A percentile compares a stretch with the other conserved stretches of the same genome.
Conservation (phyloP, 2,797 vertebrate species). For the Gallirallus australis region DNA sequence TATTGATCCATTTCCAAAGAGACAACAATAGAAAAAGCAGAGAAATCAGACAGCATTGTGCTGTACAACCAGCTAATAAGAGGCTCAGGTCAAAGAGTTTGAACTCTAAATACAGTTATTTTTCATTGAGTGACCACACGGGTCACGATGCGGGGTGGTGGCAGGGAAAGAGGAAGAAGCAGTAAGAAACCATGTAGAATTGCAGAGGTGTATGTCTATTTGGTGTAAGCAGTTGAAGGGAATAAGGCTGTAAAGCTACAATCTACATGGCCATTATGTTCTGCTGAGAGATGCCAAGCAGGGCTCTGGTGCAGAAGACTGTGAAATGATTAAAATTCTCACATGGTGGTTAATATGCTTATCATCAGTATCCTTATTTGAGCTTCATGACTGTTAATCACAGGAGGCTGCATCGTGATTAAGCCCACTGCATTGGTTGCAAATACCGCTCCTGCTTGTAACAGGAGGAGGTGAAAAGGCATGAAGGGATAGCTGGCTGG, state of each 20-base stretch:
- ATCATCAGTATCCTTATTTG: not conserved
- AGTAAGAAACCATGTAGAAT: not conserved
- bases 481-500: not conserved
- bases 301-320: not conserved
- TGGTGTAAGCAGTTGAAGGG: not conserved
- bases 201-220: not conserved
- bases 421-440: not conserved
- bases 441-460: not conserved
- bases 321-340: constrained; percentile 7
- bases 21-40: not conserved
- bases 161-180: not conserved
- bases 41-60: not conserved
- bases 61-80: not conserved
- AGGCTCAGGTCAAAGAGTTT: not conserved
- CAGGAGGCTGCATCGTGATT: not conserved
- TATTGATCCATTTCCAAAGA: not conserved
- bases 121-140: not conserved
- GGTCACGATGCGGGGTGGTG: not conserved
- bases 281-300: not conserved
- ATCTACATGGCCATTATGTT: not conserved
- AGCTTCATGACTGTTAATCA: constrained; percentile 1
- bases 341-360: not conserved
- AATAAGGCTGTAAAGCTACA: not conserved
- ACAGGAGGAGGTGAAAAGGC: not conserved
- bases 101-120: not conserved